phyloP scores from a whole-genome alignment of 2,113 vertebrate species.

The Ageneiosus marmoratus region DNA sequence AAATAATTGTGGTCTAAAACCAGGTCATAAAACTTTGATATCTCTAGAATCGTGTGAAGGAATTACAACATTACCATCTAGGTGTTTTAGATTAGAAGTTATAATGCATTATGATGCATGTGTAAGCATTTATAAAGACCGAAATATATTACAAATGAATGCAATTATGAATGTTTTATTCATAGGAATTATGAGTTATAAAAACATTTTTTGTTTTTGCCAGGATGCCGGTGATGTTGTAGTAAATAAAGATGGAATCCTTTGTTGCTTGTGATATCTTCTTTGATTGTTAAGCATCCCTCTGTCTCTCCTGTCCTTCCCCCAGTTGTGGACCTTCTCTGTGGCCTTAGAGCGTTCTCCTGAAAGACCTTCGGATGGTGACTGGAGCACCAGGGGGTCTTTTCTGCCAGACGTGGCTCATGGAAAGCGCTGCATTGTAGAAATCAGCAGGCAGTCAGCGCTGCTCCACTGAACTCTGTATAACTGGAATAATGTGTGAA shows the following conservation, averaged over 20 bases:
- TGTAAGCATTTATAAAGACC: too few species aligned
- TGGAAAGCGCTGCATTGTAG: slow-evolving; percentile 82
- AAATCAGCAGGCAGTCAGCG: slow-evolving; percentile 88
- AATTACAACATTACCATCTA: too few species aligned
- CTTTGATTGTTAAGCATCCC: slow-evolving; percentile 81
- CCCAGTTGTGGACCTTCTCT: slow-evolving; percentile 58
- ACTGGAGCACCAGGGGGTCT: slow-evolving; percentile 79
- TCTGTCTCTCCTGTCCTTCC: slow-evolving; percentile 63
- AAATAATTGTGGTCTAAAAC: too few species aligned
- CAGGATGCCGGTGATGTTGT: background rate
- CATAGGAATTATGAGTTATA: background rate
- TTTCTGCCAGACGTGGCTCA: slow-evolving; percentile 79
- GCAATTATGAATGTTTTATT: background rate
- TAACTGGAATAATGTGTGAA: slow-evolving; percentile 50
- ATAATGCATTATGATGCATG: too few species aligned
- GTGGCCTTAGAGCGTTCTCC: slow-evolving; percentile 67
- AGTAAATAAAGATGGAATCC: slow-evolving; percentile 83
- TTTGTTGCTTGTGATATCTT: slow-evolving; percentile 89
- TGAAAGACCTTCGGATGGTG: slow-evolving; percentile 85
- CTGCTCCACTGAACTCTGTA: slow-evolving; percentile 71
- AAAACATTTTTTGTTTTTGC: background rate
- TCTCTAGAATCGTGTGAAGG: too few species aligned
- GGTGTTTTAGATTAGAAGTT: too few species aligned
- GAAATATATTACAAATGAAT: background rate
- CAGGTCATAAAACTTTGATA: too few species aligned